A percentile compares a stretch with the other conserved stretches of the same genome.
Evolutionary conservation across 2,113 vertebrate species (phyloP).

Genomic region (Lycaon pictus): DNA sequence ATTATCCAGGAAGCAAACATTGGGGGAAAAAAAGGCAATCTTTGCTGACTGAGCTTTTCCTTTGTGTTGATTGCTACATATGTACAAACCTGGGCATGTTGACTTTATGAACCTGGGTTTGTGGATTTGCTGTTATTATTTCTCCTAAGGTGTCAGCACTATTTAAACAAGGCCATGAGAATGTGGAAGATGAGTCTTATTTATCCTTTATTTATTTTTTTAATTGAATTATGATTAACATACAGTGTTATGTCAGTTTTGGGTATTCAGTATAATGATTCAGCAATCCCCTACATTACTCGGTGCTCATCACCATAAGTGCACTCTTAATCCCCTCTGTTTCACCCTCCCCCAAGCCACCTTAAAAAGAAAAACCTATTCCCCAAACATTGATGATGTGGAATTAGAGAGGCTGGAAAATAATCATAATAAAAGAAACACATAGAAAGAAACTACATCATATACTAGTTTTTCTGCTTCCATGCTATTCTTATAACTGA

Average conservation of each 20-base stretch:
- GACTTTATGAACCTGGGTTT: neutral
- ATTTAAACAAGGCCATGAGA: neutral
- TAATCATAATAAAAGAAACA: constrained; percentile 25
- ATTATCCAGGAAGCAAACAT: neutral
- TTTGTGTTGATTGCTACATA: neutral
- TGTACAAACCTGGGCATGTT: neutral
- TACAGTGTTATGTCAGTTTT: neutral
- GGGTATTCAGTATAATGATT: neutral
- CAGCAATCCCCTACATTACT: neutral
- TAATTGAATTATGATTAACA: neutral
- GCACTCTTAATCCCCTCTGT: neutral
- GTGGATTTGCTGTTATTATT: neutral
- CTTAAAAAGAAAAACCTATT: neutral
- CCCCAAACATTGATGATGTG: neutral
- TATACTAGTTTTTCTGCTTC: neutral
- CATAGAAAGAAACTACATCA: neutral
- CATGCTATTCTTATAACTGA: neutral
- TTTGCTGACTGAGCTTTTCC: neutral
- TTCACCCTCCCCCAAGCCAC: neutral
- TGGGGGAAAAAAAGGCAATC: neutral
- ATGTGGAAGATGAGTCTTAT: neutral
- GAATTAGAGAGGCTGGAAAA: constrained; percentile 63
- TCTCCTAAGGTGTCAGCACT: neutral
- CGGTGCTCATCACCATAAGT: neutral
- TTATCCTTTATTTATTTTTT: neutral